phyloP scores from a whole-genome alignment of 2,888 invertebrate species.

The Drosophila cognata region DNA sequence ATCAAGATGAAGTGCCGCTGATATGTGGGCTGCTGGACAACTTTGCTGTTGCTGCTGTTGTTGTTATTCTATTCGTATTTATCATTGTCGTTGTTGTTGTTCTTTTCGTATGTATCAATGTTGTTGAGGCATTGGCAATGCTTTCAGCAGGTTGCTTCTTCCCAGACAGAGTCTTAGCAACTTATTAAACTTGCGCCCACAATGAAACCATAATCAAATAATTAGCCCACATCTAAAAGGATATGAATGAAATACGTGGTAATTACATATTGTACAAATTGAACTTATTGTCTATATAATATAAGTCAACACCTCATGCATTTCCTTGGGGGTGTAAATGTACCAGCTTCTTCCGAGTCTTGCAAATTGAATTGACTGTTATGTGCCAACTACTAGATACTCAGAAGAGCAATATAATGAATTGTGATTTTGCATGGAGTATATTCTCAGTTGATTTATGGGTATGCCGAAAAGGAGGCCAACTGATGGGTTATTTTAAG shows the following conservation, averaged over 20 bases:
- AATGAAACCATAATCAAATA: constrained; percentile 10
- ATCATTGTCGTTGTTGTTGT: constrained; percentile 12
- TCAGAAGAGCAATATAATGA: not conserved
- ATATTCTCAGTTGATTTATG: not conserved
- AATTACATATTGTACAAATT: no score
- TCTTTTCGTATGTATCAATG: not conserved
- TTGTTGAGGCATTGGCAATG: not conserved
- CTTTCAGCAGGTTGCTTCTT: constrained; percentile 5
- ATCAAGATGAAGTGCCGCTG: constrained; percentile 84
- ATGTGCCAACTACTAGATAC: not conserved
- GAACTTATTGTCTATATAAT: no score
- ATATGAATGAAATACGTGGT: not conserved
- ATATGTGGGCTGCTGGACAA: constrained; percentile 66
- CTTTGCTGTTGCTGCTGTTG: not conserved
- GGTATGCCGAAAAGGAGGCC: constrained; percentile 1
- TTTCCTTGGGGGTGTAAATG: no score
- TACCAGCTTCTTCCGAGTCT: not conserved
- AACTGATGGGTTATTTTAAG: not conserved
- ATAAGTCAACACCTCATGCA: no score
- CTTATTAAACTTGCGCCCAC: not conserved
- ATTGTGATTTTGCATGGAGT: not conserved
- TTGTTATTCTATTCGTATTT: constrained; percentile 13
- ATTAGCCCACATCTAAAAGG: constrained; percentile 5
- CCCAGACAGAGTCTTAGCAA: not conserved
- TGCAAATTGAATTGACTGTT: not conserved